Conservation (phyloP, 2,888 invertebrate species). For the Drosophila melanosoma region DNA sequence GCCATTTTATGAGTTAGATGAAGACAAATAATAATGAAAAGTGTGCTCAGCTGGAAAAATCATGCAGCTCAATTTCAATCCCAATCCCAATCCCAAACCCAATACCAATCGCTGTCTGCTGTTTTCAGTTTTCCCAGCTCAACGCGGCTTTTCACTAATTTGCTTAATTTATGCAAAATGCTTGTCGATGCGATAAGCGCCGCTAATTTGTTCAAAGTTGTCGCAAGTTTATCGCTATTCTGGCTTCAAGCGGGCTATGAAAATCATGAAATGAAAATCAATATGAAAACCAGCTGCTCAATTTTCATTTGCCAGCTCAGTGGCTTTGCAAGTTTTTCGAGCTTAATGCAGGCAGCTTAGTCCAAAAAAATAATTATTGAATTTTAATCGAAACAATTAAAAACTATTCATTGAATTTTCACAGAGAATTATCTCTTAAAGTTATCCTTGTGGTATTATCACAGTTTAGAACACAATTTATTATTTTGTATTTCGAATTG, state of each 20-base stretch:
- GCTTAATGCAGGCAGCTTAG: conserved; percentile 46
- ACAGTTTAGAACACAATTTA: too few relatives aligned
- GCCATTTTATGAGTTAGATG: conserved; percentile 64
- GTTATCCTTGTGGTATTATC: conserved; percentile 5
- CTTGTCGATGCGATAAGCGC: conserved; percentile 69
- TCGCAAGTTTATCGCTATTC: conserved; percentile 53
- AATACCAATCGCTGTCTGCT: conserved; percentile 28
- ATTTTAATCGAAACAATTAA: conserved; percentile 24
- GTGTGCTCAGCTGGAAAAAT: conserved; percentile 73
- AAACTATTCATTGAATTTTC: conserved; percentile 4
- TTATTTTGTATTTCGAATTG: background rate
- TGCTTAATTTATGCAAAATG: conserved; percentile 82
- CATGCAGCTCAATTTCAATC: conserved; percentile 31
- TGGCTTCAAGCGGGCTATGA: conserved; percentile 24
- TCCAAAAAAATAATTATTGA: conserved; percentile 37
- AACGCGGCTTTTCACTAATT: conserved; percentile 67
- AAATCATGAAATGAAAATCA: conserved; percentile 5
- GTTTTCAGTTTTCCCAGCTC: conserved; percentile 38
- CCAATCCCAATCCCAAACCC: background rate
- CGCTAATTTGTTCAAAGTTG: conserved; percentile 77
- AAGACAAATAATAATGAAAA: conserved; percentile 65
- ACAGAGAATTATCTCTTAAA: background rate
- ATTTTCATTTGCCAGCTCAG: conserved; percentile 56
- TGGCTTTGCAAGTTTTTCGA: conserved; percentile 41
- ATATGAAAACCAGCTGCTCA: conserved; percentile 41